phyloP scores from a whole-genome alignment of 2,113 vertebrate genomes.

The Syrmaticus mikado region DNA sequence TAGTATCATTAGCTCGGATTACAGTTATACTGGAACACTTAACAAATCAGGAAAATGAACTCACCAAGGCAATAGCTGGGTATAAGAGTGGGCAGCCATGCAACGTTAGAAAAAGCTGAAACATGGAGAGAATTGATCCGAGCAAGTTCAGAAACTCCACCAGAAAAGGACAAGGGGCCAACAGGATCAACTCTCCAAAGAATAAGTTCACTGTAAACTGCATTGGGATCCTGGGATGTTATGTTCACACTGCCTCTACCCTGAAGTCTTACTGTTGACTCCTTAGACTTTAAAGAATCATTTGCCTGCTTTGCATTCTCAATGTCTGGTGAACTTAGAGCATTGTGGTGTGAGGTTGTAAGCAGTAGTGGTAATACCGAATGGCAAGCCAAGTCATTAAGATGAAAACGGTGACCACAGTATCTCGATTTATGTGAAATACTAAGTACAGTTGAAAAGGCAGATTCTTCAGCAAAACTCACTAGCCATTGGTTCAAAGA shows the following conservation, averaged over 20 bases:
- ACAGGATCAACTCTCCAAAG: slow-evolving; percentile 98
- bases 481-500: slow-evolving; percentile 98
- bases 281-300: slow-evolving; percentile 47
- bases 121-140: slow-evolving; percentile 96
- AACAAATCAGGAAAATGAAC: slow-evolving; percentile 32
- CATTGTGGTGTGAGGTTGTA: slow-evolving; percentile 97
- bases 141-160: slow-evolving; percentile 96
- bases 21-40: not conserved
- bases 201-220: slow-evolving; percentile 97
- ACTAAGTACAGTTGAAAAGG: slow-evolving; percentile 96
- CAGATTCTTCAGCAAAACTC: slow-evolving; percentile 96
- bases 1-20: not conserved
- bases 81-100: slow-evolving; percentile 96
- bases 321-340: slow-evolving; percentile 83
- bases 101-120: slow-evolving; percentile 96
- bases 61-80: slow-evolving; percentile 96
- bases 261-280: slow-evolving; percentile 61
- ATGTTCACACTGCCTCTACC: slow-evolving; percentile 68
- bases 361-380: slow-evolving; percentile 94
- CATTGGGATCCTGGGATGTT: slow-evolving; percentile 87
- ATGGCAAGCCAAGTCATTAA: slow-evolving; percentile 97
- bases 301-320: slow-evolving; percentile 57
- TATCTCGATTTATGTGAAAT: slow-evolving; percentile 97
- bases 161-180: slow-evolving; percentile 94
- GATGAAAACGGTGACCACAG: slow-evolving; percentile 98